Percentiles rank a stretch among this genome's conserved stretches.
These are phyloP conservation scores for Oedothorax gibbosus DNA, from an alignment of 1,140 invertebrate genomes.

Conservation along the genomic window DNA sequence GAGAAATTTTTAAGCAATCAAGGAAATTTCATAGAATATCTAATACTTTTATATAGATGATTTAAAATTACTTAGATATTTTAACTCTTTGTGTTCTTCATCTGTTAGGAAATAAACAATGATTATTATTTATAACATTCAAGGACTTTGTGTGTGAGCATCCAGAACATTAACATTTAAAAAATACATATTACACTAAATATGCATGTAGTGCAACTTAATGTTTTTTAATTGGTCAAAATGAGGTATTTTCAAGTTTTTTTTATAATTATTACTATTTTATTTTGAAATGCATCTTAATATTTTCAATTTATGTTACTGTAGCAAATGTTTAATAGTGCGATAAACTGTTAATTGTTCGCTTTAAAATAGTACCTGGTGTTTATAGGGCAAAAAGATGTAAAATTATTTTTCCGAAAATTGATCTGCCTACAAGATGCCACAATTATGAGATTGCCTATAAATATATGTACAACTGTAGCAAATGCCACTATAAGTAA, in stretches of 20 bases:
- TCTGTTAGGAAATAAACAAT: too few species aligned
- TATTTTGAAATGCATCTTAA: neutral
- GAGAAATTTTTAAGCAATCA: too few species aligned
- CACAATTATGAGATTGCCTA: slow-evolving; percentile 27
- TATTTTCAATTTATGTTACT: neutral
- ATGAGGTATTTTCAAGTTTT: neutral
- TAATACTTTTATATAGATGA: too few species aligned
- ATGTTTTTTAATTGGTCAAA: neutral
- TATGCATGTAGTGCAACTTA: too few species aligned
- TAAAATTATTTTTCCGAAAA: slow-evolving; percentile 13
- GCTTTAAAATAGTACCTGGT: neutral
- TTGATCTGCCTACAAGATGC: slow-evolving; percentile 15
- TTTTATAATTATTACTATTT: neutral
- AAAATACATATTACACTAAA: too few species aligned
- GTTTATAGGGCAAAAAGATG: slow-evolving; percentile 23
- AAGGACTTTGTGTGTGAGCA: too few species aligned
- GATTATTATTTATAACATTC: too few species aligned
- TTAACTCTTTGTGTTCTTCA: too few species aligned
- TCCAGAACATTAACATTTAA: too few species aligned
- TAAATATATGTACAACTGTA: slow-evolving; percentile 22
- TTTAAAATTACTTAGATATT: too few species aligned
- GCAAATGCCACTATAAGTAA: slow-evolving; percentile 18
- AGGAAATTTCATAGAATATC: too few species aligned
- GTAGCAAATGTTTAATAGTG: neutral
- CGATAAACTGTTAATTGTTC: neutral